Evolutionary conservation across 2,113 vertebrate genomes (phyloP).

Genomic region (Lophius piscatorius): DNA sequence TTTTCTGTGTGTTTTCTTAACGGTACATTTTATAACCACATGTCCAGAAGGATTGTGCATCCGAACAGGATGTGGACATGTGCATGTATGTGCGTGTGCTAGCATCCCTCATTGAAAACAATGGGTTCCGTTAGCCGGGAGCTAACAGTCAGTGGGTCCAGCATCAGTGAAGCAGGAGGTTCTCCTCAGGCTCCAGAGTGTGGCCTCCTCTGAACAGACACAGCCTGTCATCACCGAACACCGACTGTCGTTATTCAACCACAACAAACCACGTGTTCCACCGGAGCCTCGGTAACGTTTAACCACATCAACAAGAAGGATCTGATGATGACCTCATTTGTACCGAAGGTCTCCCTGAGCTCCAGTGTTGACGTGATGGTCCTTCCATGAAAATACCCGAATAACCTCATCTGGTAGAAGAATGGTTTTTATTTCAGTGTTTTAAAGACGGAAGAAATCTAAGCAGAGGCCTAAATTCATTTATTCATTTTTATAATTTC

Average conservation of each 20-base stretch:
- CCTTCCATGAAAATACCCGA: too few relatives aligned
- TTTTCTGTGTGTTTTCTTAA: background rate
- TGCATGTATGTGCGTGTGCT: background rate
- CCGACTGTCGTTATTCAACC: slow-evolving; percentile 1
- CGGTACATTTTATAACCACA: background rate
- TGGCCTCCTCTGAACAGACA: slow-evolving; percentile 29
- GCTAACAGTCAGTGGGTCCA: slow-evolving; percentile 47
- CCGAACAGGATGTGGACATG: background rate
- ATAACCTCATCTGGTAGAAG: too few relatives aligned
- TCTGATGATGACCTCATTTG: slow-evolving; percentile 27
- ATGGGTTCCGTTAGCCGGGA: slow-evolving; percentile 48
- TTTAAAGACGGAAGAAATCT: too few relatives aligned
- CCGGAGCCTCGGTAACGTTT: too few relatives aligned
- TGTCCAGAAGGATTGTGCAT: background rate
- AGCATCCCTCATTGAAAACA: slow-evolving; percentile 56
- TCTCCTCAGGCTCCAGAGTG: slow-evolving; percentile 17
- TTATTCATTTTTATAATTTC: too few relatives aligned
- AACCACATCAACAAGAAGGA: too few relatives aligned
- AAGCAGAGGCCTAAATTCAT: too few relatives aligned
- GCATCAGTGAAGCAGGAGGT: slow-evolving; percentile 9
- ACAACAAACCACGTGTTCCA: background rate
- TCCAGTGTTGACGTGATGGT: too few relatives aligned
- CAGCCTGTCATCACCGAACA: background rate
- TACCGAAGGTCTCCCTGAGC: too few relatives aligned
- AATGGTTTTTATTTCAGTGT: too few relatives aligned